These are phyloP conservation scores for Choloepus hoffmanni DNA, from an alignment of 2,113 vertebrate genomes.

Conservation along the genomic window DNA sequence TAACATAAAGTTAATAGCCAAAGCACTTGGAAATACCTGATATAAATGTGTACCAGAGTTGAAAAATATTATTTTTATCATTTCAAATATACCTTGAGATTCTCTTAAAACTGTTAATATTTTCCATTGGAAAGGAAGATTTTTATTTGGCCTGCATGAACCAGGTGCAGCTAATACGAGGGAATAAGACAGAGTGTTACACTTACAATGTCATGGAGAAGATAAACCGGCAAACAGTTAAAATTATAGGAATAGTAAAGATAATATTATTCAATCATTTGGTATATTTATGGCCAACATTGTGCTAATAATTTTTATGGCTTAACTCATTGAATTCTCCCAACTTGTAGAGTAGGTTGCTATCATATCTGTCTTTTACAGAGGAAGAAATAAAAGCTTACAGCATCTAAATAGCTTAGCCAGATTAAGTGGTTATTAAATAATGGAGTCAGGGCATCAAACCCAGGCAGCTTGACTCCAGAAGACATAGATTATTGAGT, in stretches of 20 bases:
- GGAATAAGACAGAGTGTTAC: neutral
- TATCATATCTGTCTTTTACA: neutral
- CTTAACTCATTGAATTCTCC: neutral
- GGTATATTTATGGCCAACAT: neutral
- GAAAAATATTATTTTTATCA: neutral
- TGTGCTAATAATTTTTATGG: neutral
- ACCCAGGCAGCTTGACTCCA: neutral
- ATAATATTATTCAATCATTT: neutral
- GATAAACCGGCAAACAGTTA: neutral
- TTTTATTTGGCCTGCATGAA: neutral
- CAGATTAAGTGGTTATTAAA: neutral
- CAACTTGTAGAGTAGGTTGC: neutral
- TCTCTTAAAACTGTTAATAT: neutral
- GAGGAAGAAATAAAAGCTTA: neutral
- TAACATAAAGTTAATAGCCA: neutral
- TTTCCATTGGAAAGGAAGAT: slow-evolving; percentile 39
- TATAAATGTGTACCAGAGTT: neutral
- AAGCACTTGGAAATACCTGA: neutral
- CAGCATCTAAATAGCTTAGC: neutral
- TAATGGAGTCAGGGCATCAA: neutral
- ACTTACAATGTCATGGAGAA: neutral
- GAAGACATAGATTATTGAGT: neutral
- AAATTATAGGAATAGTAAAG: neutral
- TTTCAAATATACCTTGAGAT: neutral
- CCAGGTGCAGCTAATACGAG: neutral